A percentile compares a stretch with the other conserved stretches of the same genome.
phyloP scores from a whole-genome alignment of 2,888 invertebrate genomes.

The Leistus spinibarbis region DNA sequence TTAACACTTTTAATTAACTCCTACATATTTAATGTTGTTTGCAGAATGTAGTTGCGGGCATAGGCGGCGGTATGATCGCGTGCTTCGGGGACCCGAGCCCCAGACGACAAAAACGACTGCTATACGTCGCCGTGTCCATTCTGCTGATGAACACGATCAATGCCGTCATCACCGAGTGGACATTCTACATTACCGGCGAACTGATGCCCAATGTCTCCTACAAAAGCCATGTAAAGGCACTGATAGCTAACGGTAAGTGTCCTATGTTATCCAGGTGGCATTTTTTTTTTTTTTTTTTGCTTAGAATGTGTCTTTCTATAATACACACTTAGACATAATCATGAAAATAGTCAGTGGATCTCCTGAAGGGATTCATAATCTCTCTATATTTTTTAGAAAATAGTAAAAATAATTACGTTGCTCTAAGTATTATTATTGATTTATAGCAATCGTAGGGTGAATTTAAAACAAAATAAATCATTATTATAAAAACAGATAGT shows the following conservation, averaged over 20 bases:
- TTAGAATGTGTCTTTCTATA: too few species aligned
- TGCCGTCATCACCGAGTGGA: constrained; percentile 60
- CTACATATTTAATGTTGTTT: constrained; percentile 38
- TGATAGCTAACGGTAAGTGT: constrained; percentile 22
- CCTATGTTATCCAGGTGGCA: not conserved
- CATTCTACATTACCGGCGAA: constrained; percentile 50
- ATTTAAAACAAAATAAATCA: too few species aligned
- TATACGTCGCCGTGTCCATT: constrained; percentile 61
- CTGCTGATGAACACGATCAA: constrained; percentile 61
- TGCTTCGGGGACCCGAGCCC: constrained; percentile 57
- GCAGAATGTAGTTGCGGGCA: constrained; percentile 60
- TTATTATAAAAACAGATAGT: too few species aligned
- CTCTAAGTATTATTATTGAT: too few species aligned
- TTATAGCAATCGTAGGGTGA: too few species aligned
- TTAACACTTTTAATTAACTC: not conserved
- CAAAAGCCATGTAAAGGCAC: constrained; percentile 15
- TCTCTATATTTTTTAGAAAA: too few species aligned
- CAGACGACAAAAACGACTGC: constrained; percentile 57
- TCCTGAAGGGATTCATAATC: not conserved
- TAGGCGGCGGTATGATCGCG: constrained; percentile 58
- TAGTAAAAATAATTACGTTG: too few species aligned
- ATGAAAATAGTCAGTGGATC: not conserved
- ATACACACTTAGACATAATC: not conserved
- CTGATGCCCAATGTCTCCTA: constrained; percentile 10
- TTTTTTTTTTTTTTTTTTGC: not conserved